Evolutionary conservation across 2,888 invertebrate species (phyloP).

Genomic region (Pyralis farinalis): DNA sequence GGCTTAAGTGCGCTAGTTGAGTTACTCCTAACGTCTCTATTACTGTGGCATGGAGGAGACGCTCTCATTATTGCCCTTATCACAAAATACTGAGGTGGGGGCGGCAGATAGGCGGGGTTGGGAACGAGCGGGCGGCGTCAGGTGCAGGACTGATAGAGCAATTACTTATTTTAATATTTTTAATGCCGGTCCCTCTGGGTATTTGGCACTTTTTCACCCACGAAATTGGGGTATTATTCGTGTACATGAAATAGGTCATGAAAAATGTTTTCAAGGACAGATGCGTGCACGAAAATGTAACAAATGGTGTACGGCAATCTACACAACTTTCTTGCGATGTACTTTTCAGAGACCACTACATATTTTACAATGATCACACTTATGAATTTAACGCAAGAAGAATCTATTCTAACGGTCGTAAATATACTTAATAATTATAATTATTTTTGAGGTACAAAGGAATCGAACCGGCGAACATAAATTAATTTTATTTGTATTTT

Average conservation of each 20-base stretch:
- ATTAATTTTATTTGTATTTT: too few species aligned
- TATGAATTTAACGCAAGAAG: too few species aligned
- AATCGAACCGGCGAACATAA: too few species aligned
- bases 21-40: too few species aligned
- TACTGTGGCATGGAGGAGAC: constrained; percentile 24
- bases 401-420: too few species aligned
- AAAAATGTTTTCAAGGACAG: constrained; percentile 12
- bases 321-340: too few species aligned
- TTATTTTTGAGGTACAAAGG: too few species aligned
- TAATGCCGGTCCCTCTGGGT: constrained; percentile 51
- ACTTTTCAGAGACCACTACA: too few species aligned
- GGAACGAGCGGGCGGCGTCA: constrained; percentile 47
- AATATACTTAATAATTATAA: too few species aligned
- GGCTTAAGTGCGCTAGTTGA: too few species aligned
- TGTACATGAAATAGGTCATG: constrained; percentile 29
- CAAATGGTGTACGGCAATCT: too few species aligned
- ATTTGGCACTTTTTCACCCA: constrained; percentile 41
- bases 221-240: constrained; percentile 42
- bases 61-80: constrained; percentile 50
- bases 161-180: constrained; percentile 75
- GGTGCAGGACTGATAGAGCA: constrained; percentile 68
- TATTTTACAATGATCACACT: too few species aligned
- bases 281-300: background rate
- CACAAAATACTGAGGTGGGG: constrained; percentile 47
- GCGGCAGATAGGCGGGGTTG: constrained; percentile 29